Percentiles rank a stretch among this genome's conserved stretches.
Evolutionary conservation across 1,140 invertebrate genomes (phyloP).

Genomic region (Cotesia vestalis): DNA sequence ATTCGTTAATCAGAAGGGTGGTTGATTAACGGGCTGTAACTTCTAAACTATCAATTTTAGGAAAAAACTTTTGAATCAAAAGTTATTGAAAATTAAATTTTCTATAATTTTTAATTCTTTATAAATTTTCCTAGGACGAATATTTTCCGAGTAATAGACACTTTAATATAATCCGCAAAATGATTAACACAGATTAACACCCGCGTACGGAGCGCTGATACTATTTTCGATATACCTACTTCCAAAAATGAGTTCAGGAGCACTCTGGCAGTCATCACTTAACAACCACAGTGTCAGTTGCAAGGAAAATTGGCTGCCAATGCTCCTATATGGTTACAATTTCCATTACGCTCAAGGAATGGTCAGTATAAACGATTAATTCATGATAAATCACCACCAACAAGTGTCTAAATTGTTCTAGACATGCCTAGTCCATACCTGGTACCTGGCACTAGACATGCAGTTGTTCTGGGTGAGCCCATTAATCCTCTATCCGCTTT

Average conservation of each 20-base stretch:
- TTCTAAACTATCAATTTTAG: too few relatives aligned
- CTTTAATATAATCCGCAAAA: neutral
- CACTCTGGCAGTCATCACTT: conserved; percentile 55
- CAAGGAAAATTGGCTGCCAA: conserved; percentile 68
- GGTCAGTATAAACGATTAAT: conserved; percentile 41
- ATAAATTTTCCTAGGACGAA: too few relatives aligned
- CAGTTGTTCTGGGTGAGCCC: conserved; percentile 58
- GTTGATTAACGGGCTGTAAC: too few relatives aligned
- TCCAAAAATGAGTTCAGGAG: conserved; percentile 56
- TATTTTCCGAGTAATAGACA: too few relatives aligned
- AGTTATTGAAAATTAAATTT: too few relatives aligned
- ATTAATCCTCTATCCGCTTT: conserved; percentile 52
- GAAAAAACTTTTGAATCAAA: too few relatives aligned
- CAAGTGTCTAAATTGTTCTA: neutral
- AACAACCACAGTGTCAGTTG: conserved; percentile 51
- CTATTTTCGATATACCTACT: conserved; percentile 58
- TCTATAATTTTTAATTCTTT: too few relatives aligned
- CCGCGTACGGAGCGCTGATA: conserved; percentile 59
- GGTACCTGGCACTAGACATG: conserved; percentile 62
- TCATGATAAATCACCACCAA: too few relatives aligned
- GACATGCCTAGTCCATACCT: conserved; percentile 58
- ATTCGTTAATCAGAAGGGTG: too few relatives aligned
- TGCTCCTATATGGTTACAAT: conserved; percentile 72
- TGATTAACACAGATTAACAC: conserved; percentile 58
- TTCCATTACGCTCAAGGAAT: conserved; percentile 57